These are phyloP conservation scores for Hydrotaea cyrtoneurina DNA, from an alignment of 2,888 invertebrate genomes.

Conservation along the genomic window DNA sequence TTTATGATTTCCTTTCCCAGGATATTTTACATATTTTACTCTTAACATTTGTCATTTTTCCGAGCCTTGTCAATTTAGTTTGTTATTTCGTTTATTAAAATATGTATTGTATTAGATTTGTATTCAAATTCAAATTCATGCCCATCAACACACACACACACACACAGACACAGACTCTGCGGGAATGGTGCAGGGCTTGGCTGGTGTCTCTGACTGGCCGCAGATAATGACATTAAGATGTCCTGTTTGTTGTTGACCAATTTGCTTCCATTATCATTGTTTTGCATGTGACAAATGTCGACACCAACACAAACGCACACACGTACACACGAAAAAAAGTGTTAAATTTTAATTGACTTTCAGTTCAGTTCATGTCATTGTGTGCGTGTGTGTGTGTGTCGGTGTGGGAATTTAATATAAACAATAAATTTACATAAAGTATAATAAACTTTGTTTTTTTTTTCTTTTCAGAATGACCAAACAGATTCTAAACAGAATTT, in stretches of 20 bases:
- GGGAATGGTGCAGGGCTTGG: background rate
- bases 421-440: slow-evolving; percentile 63
- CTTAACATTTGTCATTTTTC: background rate
- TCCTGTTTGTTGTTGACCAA: slow-evolving; percentile 37
- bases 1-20: background rate
- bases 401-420: background rate
- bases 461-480: background rate
- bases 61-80: slow-evolving; percentile 29
- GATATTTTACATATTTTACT: background rate
- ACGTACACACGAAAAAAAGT: slow-evolving; percentile 19
- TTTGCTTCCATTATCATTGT: slow-evolving; percentile 43
- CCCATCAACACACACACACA: background rate
- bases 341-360: slow-evolving; percentile 63
- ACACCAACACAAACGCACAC: slow-evolving; percentile 11
- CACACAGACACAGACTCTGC: no score
- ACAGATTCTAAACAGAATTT: background rate
- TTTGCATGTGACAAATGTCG: slow-evolving; percentile 31
- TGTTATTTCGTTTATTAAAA: slow-evolving; percentile 3
- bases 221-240: slow-evolving; percentile 46
- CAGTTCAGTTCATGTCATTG: slow-evolving; percentile 25
- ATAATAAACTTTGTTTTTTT: slow-evolving; percentile 43
- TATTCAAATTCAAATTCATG: background rate
- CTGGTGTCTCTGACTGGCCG: slow-evolving; percentile 21
- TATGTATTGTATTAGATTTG: slow-evolving; percentile 45
- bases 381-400: no score